Evolutionary conservation across 92 coral and sea anemone species (phyloP), one percentile per base, ranked within the genome.

Genomic region (Porites cylindrica): DNA sequence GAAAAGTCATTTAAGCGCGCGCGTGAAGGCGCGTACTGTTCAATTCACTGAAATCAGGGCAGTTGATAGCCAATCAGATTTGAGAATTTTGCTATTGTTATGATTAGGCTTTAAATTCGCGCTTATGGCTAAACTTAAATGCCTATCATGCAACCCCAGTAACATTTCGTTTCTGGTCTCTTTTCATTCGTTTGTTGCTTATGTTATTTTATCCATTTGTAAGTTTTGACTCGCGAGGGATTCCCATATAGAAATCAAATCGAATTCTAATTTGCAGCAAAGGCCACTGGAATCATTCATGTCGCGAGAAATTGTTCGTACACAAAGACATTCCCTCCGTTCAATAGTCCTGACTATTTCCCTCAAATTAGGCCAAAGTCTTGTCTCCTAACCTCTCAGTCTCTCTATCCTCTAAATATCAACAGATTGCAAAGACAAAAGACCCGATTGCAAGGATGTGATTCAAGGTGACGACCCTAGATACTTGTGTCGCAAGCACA

Each of bases 341-440:
- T 38, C 47, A 38, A 38, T 38, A 4, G 4, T 38, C 3, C 24
- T 29, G 38, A 29, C 2, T 29, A 29, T 29, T 29, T 2, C 47
- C 47, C 61, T 56, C 61, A 10, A 56, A 56, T 26, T 8, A 26
- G 61, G 17, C 58, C 43, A 11, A 54, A 32, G 51, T 50, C 18
- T 59, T 60, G 56, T 19, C 56, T 52, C 47, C 47, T 4, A 4
- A 38, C 47, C 6, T 38, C 47, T 38, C 47, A 38, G 47, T 38
- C 47, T 38, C 47, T 38, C 47, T 38, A 38, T 38, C 47, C 47
- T 74, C 38, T 77, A n/a, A 77, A 60, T 17, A 47, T 78, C 38
- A 20, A 78, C 82, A 78, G 82, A n/a, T 47, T 78, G 82, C 64
- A n/a, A 21, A 61, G 82, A 78, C 72, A 78, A 43, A 21, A 78